Base-by-base conservation (phyloP, 2,797 vertebrate genomes). In the Danio kyathit region DNA sequence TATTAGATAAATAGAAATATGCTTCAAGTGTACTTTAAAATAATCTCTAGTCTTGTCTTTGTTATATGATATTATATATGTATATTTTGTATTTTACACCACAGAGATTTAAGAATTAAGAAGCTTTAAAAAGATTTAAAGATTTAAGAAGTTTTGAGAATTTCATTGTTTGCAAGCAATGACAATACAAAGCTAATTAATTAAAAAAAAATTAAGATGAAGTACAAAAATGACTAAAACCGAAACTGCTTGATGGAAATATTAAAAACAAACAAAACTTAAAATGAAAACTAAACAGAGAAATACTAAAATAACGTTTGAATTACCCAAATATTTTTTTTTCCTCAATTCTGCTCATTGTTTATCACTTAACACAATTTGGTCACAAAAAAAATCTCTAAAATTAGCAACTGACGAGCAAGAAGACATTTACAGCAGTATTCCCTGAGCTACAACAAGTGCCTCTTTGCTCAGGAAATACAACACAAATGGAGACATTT, bases 401-500 rank as follows among this genome's bases (percentile, higher is more conserved):
- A 86, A 71, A 74, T 75, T 78, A 79, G 60, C 61, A 69, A 40
- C 21, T 38, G 48, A 14, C 29, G 29, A 29, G 29, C 17, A 80
- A 48, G 60, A 83, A 52, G 49, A 66, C 54, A 61, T 72, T 73
- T 84, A 82, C 17, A 38, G 5, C 69, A 13, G 71, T 79, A 52
- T 78, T 83, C 75, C 64, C 81, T 29, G 71, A 70, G 76, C 70
- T 79, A 65, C 13, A 29, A 29, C 29, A 59, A 73, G 44, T 21
- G 29, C 17, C 79, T 65, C 29, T 29, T 29, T 14, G 11, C 76
- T 60, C 12, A 83, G 81, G 79, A 79, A 65, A 43, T 44, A 29
- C 79, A 66, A 41, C 67, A 64, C 79, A 82, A 79, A 80, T 56
- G 66, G 59, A 83, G 74, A 46, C 65, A 61, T 77, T 75, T 84